phyloP scores from a whole-genome alignment of 2,888 invertebrate species.

The Macaria notata region DNA sequence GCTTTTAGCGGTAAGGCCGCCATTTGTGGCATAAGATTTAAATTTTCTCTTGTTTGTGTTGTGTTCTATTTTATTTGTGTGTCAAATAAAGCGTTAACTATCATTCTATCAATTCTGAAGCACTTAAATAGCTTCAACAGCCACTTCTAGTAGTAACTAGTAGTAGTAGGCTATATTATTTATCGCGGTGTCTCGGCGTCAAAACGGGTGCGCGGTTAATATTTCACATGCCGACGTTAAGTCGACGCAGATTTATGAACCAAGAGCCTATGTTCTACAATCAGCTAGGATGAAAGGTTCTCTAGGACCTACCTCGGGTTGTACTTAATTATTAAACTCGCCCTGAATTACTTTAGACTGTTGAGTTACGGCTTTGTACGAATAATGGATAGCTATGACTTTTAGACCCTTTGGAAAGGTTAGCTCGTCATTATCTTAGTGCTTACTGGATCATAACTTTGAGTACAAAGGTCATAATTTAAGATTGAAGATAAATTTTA shows the following conservation, averaged over 20 bases:
- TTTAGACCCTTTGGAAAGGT: no score
- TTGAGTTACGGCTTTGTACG: constrained; percentile 12
- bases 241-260: constrained; percentile 75
- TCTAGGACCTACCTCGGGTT: constrained; percentile 26
- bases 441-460: no score
- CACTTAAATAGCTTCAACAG: neutral
- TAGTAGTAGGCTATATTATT: constrained; percentile 58
- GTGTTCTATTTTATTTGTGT: no score
- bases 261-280: constrained; percentile 73
- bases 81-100: no score
- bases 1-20: no score
- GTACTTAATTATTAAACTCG: constrained; percentile 24
- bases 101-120: no score
- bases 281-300: constrained; percentile 57
- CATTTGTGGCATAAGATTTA: no score
- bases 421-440: no score
- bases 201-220: constrained; percentile 76
- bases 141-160: constrained; percentile 44
- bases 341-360: constrained; percentile 21
- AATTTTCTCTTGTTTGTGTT: no score
- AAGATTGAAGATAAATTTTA: no score
- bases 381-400: constrained; percentile 1
- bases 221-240: constrained; percentile 77
- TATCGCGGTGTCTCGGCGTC: constrained; percentile 62
- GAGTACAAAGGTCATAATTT: no score